Percentiles rank a stretch among this genome's conserved stretches.
Conservation (phyloP, 1,140 invertebrate genomes). For the Drosophila bocki region DNA sequence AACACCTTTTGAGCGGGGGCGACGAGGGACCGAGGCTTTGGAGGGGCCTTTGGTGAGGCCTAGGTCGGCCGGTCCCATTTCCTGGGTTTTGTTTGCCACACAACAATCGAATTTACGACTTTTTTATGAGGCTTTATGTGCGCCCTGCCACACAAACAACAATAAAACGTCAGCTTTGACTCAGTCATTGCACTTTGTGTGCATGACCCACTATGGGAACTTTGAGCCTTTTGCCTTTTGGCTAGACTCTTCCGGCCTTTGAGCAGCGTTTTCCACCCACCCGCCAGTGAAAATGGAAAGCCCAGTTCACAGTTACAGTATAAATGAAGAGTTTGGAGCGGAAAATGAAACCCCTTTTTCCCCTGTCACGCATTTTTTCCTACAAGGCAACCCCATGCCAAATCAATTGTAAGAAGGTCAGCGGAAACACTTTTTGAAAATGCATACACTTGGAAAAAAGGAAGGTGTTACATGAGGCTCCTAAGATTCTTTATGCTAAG, state of each 20-base stretch:
- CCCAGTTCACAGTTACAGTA: constrained; percentile 65
- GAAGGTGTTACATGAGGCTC: no score
- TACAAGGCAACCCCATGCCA: constrained; percentile 31
- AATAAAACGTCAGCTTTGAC: constrained; percentile 77
- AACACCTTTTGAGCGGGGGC: constrained; percentile 70
- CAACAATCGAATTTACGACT: constrained; percentile 82
- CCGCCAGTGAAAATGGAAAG: constrained; percentile 46
- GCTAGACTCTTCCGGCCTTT: constrained; percentile 76
- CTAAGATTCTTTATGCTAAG: no score
- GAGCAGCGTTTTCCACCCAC: constrained; percentile 40
- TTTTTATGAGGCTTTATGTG: constrained; percentile 81
- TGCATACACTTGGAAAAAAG: constrained; percentile 4
- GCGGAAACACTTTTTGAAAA: constrained; percentile 16
- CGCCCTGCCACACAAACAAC: constrained; percentile 55
- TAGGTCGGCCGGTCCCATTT: constrained; percentile 65
- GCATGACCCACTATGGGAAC: constrained; percentile 43
- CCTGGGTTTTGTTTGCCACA: constrained; percentile 76
- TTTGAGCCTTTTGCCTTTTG: constrained; percentile 72
- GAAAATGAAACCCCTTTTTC: constrained; percentile 41
- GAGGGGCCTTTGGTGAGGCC: constrained; percentile 13
- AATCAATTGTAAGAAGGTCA: constrained; percentile 80
- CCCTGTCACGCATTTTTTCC: constrained; percentile 32
- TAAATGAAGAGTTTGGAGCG: constrained; percentile 68
- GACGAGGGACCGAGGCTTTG: background rate
- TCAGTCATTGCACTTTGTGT: constrained; percentile 76